Evolutionary conservation across 2,888 invertebrate genomes (phyloP), one percentile per base, ranked within the genome.

Genomic region (Crepidodera aurea): DNA sequence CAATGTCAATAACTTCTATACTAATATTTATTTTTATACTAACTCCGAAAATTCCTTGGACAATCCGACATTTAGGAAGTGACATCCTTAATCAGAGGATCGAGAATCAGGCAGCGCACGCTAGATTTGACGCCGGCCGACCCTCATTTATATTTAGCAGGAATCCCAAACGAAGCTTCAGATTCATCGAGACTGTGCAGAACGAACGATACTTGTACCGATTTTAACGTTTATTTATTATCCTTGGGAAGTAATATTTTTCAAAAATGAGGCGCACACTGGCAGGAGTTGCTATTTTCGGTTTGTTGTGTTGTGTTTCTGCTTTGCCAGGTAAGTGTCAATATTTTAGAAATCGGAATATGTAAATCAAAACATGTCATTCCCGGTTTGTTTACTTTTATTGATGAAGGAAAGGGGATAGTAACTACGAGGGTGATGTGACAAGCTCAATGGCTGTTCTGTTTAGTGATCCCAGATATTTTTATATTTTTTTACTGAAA

Each of bases 121-220:
- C 53, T 46, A 53, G 34, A 32, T 50, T 51, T 48, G 51, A 42
- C 34, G 51, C 59, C 59, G 63, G 56, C 37, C 56, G 60, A 40
- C 59, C 56, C 50, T 22, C 40, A 48, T 44, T 58, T 64, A 64
- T 64, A 64, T 64, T 64, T 60, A 64, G 64, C 64, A 64, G 64
- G 60, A 64, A 53, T 60, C 60, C 57, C 32, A 37, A 53, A 8
- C 44, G 19, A 46, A 56, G 56, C 60, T 27, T 37, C 42, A 46
- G 57, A 62, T 34, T 53, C 27, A 51, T 6, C 60, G 64, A 56
- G 55, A 51, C 55, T 60, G 60, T 53, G 48, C 37, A 60, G 48
- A 16, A 22, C 37, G 56, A 56, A 48, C 19, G 56, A 46, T 27
- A 40, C 32, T 22, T 12, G 4, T 34, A 48, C 42, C 56, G 46